A percentile compares a stretch with the other conserved stretches of the same genome.
Conservation (phyloP, 2,797 vertebrate genomes). For the Tiaroga cobitis region DNA sequence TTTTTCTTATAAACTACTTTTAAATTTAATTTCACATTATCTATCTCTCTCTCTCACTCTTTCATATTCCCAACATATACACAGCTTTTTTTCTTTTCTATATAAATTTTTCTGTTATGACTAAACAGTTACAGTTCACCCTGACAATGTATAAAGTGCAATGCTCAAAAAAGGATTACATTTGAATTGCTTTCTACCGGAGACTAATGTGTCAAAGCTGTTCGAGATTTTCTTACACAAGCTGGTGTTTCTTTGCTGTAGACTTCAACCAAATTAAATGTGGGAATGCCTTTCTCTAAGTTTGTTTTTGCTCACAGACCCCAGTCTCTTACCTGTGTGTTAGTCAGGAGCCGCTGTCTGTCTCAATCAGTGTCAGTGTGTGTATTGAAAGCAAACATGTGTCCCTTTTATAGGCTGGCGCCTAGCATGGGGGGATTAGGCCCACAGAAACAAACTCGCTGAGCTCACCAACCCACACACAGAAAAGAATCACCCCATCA, state of each 20-base stretch:
- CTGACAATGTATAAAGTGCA: neutral
- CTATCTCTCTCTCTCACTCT: neutral
- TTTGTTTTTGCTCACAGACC: constrained; percentile 21
- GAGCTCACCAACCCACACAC: constrained; percentile 76
- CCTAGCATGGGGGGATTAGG: constrained; percentile 74
- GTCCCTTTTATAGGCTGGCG: constrained; percentile 78
- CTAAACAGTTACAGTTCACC: constrained; percentile 2
- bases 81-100: neutral
- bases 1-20: neutral
- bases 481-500: constrained; percentile 83
- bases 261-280: constrained; percentile 6
- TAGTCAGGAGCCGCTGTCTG: constrained; percentile 66
- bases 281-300: neutral
- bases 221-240: neutral
- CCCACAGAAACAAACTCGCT: constrained; percentile 79
- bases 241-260: neutral
- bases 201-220: constrained; percentile 31
- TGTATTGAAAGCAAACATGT: constrained; percentile 64
- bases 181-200: constrained; percentile 59
- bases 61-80: constrained; percentile 1
- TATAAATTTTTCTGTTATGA: neutral
- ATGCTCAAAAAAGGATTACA: constrained; percentile 40
- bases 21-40: neutral
- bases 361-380: constrained; percentile 69
- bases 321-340: constrained; percentile 75